Base-by-base conservation (phyloP, 2,797 vertebrate genomes). In the Eospalax fontanierii region DNA sequence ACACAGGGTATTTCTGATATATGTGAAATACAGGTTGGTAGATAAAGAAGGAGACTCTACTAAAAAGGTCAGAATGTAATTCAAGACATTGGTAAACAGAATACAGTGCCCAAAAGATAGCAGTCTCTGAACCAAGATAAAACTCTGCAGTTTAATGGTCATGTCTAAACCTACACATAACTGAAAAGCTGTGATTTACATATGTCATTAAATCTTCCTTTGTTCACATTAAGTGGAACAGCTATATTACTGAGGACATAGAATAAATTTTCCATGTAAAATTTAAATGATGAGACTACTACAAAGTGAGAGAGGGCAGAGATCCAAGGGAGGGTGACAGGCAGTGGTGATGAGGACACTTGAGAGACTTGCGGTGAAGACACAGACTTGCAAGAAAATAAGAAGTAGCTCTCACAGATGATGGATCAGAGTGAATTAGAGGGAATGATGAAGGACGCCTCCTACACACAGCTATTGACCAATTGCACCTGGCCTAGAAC, bases 31-130 rank as follows among this genome's bases (percentile, higher is more conserved):
- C 16, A 30, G 5, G 70, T 21, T 59, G 28, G 92, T 40, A 82
- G 10, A 22, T 33, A 83, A 66, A 71, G 19, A 83, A 81, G 7
- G 30, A 87, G 91, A 61, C 4, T 1, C 38, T 68, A 61, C 46
- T 94, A 54, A 65, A 83, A 92, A 10, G n/a, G 18, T 87, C 57
- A 95, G 21, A 81, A 88, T 22, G 43, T 81, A 90, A 88, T 50
- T 85, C 40, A 73, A 83, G 76, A 89, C 9, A 33, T 79, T 61
- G 75, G 16, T 89, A 46, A 19, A 15, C 87, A 57, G 57, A 63
- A 4, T 84, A 66, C n/a, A 24, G 12, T 82, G 6, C 35, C 8
- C 14, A 66, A 16, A 83, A 81, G 40, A 81, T 1, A 11, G 78
- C 43, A 66, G 35, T 91, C 40, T 93, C 30, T 12, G 92, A 68